phyloP scores from a whole-genome alignment of 2,113 vertebrate genomes.

The Sceloporus tristichus region DNA sequence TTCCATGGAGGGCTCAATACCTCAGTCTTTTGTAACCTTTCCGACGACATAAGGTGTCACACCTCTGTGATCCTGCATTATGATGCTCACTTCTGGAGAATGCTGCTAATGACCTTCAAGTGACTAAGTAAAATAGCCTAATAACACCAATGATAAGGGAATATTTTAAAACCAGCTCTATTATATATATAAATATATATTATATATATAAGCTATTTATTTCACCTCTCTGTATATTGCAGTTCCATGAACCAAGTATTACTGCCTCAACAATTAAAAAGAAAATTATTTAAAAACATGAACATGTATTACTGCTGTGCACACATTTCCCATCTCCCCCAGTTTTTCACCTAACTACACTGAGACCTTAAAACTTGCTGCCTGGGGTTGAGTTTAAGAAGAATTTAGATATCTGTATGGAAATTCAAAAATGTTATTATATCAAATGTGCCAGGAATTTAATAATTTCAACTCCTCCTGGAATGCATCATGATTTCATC shows the following conservation, averaged over 20 bases:
- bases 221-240: conserved; percentile 90
- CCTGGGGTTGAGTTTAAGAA: conserved; percentile 3
- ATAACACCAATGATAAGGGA: conserved; percentile 87
- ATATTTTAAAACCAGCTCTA: conserved; percentile 88
- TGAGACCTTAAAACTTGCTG: conserved; percentile 1
- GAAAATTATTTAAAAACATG: conserved; percentile 82
- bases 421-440: not conserved
- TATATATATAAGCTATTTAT: conserved; percentile 90
- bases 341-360: conserved; percentile 14
- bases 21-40: conserved; percentile 75
- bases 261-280: conserved; percentile 89
- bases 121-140: conserved; percentile 83
- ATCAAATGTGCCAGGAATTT: conserved; percentile 1
- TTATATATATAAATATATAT: conserved; percentile 81
- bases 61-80: conserved; percentile 79
- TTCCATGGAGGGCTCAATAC: conserved; percentile 76
- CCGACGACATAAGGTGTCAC: conserved; percentile 83
- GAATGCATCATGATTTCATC: not conserved
- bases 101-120: conserved; percentile 84
- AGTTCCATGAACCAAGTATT: conserved; percentile 89
- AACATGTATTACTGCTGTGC: conserved; percentile 64
- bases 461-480: not conserved
- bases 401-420: not conserved
- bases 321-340: conserved; percentile 45
- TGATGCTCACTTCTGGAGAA: conserved; percentile 82